Conservation (phyloP, 2,888 invertebrate species). For the Patella pellucida region DNA sequence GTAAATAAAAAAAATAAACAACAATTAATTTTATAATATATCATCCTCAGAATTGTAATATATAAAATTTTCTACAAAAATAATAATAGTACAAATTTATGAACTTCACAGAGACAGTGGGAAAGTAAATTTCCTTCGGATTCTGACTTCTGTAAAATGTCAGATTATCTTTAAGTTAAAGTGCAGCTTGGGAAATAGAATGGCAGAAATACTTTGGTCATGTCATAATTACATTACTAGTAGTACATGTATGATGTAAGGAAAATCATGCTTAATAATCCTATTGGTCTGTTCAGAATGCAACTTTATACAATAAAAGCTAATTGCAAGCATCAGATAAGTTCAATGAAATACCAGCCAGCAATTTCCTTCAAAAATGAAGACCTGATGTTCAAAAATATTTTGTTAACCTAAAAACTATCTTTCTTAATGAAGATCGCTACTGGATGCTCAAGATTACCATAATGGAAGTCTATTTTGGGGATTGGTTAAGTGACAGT, state of each 20-base stretch:
- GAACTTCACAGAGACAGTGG: too few relatives aligned
- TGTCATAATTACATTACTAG: too few relatives aligned
- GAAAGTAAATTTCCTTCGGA: too few relatives aligned
- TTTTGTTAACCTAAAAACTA: conserved; percentile 11
- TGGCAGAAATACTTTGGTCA: too few relatives aligned
- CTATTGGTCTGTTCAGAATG: not conserved
- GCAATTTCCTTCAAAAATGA: conserved; percentile 5
- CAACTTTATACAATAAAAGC: conserved; percentile 11
- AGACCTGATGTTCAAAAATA: conserved; percentile 11
- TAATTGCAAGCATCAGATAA: conserved; percentile 1
- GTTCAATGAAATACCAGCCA: conserved; percentile 5
- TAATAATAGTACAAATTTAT: too few relatives aligned
- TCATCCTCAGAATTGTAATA: too few relatives aligned
- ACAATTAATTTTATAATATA: too few relatives aligned
- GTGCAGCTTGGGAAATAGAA: too few relatives aligned
- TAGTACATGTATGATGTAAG: too few relatives aligned
- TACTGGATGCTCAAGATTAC: not conserved
- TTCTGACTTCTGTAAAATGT: too few relatives aligned
- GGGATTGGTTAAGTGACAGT: not conserved
- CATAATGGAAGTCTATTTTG: conserved; percentile 5
- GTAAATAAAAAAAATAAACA: conserved; percentile 33
- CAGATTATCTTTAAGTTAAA: too few relatives aligned
- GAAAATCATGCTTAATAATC: not conserved
- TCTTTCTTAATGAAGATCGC: not conserved
- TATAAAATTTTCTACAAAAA: too few relatives aligned